These are phyloP conservation scores for Nestor notabilis DNA, from an alignment of 2,113 vertebrate species.

Conservation along the genomic window DNA sequence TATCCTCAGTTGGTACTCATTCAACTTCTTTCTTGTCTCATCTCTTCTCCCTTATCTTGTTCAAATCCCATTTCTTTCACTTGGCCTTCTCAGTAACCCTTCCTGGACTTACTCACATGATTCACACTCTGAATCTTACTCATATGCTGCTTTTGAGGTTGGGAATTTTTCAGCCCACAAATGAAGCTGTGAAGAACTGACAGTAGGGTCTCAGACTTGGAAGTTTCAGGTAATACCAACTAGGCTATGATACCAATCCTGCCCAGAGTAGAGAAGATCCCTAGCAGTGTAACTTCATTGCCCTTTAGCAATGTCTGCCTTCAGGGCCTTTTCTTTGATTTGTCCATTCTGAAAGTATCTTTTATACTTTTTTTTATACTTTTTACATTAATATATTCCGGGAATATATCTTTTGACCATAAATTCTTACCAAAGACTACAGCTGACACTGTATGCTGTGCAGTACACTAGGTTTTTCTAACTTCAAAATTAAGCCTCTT, in stretches of 20 bases:
- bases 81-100: background rate
- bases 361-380: too few relatives aligned
- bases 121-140: background rate
- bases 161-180: background rate
- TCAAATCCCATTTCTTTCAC: constrained; percentile 13
- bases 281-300: background rate
- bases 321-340: background rate
- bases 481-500: background rate
- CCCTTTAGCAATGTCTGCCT: background rate
- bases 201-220: background rate
- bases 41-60: background rate
- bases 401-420: background rate
- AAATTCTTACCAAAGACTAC: background rate
- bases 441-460: background rate
- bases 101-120: background rate
- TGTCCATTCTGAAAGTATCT: background rate
- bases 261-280: background rate
- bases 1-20: background rate
- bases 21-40: background rate
- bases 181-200: background rate
- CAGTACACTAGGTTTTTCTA: background rate
- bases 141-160: background rate
- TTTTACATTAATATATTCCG: background rate
- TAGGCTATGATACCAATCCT: background rate
- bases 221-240: background rate